Conservation (phyloP, 2,113 vertebrate genomes). For the Notothenia rossii region DNA sequence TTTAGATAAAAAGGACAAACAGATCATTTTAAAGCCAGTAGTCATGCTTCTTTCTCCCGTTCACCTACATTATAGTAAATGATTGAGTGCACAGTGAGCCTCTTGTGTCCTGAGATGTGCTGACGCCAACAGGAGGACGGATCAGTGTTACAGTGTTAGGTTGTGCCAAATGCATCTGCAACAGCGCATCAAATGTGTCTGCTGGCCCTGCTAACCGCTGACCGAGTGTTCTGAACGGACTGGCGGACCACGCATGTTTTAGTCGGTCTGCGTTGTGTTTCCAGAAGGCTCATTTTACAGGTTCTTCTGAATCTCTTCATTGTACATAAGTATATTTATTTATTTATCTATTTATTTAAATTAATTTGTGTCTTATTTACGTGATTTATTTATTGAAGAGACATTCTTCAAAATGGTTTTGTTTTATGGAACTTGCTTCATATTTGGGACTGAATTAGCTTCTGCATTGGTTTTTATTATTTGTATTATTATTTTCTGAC, state of each 20-base stretch:
- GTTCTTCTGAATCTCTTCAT: conserved; percentile 52
- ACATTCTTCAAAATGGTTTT: conserved; percentile 27
- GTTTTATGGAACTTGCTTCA: conserved; percentile 42
- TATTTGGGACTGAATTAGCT: conserved; percentile 38
- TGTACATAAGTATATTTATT: conserved; percentile 76
- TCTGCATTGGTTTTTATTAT: conserved; percentile 31
- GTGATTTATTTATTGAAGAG: conserved; percentile 69
- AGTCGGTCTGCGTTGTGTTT: conserved; percentile 50
- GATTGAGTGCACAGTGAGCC: conserved; percentile 14
- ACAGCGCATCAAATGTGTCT: conserved; percentile 23
- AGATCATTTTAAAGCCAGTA: background rate
- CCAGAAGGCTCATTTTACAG: conserved; percentile 22
- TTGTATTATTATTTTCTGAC: conserved; percentile 7
- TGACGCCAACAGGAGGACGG: conserved; percentile 24
- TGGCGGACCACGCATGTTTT: conserved; percentile 59
- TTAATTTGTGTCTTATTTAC: conserved; percentile 58
- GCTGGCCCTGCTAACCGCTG: conserved; percentile 25
- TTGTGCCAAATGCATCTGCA: conserved; percentile 65
- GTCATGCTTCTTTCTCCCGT: background rate
- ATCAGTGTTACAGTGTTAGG: conserved; percentile 30
- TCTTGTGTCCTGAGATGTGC: conserved; percentile 34
- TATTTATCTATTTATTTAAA: conserved; percentile 63
- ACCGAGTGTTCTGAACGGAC: conserved; percentile 16
- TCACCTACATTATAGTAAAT: conserved; percentile 3
- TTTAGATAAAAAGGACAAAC: background rate